Percentiles rank a stretch among this genome's conserved stretches.
Conservation (phyloP, 2,113 vertebrate genomes). For the Nibea albiflora region DNA sequence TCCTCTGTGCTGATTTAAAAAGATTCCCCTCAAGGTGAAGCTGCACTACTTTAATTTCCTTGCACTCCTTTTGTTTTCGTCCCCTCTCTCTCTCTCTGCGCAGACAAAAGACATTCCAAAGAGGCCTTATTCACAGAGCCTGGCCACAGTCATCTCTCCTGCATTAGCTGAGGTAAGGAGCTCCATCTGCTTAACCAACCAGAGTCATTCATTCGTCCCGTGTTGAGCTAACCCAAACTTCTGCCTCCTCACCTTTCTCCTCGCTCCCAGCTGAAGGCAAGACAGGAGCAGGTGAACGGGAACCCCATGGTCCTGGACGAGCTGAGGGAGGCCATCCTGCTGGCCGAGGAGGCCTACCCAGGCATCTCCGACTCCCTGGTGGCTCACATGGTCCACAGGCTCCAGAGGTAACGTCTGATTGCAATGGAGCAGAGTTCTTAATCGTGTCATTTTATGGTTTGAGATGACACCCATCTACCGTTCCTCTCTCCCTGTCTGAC, state of each 20-base stretch:
- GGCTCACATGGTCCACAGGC: slow-evolving; percentile 91
- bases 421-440: neutral
- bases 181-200: neutral
- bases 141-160: slow-evolving; percentile 94
- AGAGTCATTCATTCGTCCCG: no score
- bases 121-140: slow-evolving; percentile 94
- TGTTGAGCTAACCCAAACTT: neutral
- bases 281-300: slow-evolving; percentile 89
- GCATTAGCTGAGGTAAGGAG: slow-evolving; percentile 92
- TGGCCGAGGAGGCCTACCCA: slow-evolving; percentile 93
- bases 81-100: neutral
- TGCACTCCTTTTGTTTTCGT: neutral
- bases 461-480: neutral
- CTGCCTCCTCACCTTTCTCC: neutral
- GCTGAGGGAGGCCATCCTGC: slow-evolving; percentile 91
- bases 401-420: slow-evolving; percentile 88
- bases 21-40: slow-evolving; percentile 10
- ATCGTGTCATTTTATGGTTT: no score
- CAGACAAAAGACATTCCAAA: slow-evolving; percentile 92
- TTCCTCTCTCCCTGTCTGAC: slow-evolving; percentile 21
- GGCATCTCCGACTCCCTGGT: slow-evolving; percentile 96
- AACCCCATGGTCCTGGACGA: slow-evolving; percentile 93
- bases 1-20: slow-evolving; percentile 7
- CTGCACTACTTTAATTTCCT: slow-evolving; percentile 4
- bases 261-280: slow-evolving; percentile 88